Evolutionary conservation across 2,888 invertebrate species (phyloP), one percentile per base, ranked within the genome.

Genomic region (Pasiphila rectangulata): DNA sequence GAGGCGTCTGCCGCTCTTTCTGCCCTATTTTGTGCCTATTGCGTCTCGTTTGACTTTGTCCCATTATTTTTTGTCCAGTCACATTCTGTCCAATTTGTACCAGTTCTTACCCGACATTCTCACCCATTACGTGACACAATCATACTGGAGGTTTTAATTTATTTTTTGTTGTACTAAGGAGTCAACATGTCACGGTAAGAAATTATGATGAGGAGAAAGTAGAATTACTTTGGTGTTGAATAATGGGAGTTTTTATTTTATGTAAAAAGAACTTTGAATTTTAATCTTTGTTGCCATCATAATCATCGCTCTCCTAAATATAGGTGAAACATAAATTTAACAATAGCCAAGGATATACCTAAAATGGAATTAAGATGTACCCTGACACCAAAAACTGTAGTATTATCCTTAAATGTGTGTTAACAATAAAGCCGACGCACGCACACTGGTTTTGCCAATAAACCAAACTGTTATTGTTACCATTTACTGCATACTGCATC

Each of bases 111-210:
- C 17, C 45, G n/a, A n/a, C n/a, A 51, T 51, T 49, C 49, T 50
- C 50, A 39, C 43, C 47, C 56, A 54, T 59, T 50, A 61, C 59
- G 58, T 58, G 56, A 51, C 48, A 46, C 48, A 51, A 54, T 59
- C 38, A 50, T 46, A 45, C 46, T 51, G 46, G 41, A 48, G 43
- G 34, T 49, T 51, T 46, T 46, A 46, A 43, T 51, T 51, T 24
- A 44, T 48, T 40, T 39, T 39, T 44, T 44, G 17, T 41, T 13
- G 9, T 12, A 4, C 23, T 9, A 30, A 41, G 34, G 34, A 42
- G 9, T 42, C 15, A 38, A 38, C 41, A 25, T 37, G 43, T 34
- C 42, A 38, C 38, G 47, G 20, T 27, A 6, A 4, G 23, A 23
- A 23, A 38, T 37, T 32, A 37, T 42, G 15, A 46, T 36, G 40